Evolutionary conservation across 2,113 vertebrate species (phyloP).

Genomic region (Cavia aperea): DNA sequence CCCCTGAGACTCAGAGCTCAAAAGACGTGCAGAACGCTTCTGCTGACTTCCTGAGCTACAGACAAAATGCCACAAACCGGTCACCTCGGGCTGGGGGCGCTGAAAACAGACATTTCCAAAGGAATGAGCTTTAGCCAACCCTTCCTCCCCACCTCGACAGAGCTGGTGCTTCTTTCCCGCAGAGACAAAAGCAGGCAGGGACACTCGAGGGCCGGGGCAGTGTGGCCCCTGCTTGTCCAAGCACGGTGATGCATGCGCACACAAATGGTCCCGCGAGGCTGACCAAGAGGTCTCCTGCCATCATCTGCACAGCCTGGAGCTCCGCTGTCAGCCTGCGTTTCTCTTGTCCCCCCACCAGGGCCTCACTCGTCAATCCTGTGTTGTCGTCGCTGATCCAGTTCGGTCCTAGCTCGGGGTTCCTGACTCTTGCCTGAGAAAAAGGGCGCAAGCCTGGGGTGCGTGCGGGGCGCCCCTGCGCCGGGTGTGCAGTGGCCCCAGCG

Average conservation of each 20-base stretch:
- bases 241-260: background rate
- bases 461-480: slow-evolving; percentile 47
- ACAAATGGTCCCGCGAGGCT: accelerated
- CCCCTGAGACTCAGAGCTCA: background rate
- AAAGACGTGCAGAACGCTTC: background rate
- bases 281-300: background rate
- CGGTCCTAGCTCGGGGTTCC: slow-evolving; percentile 22
- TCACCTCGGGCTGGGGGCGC: background rate
- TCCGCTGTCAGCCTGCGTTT: background rate
- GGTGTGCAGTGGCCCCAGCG: slow-evolving; percentile 6
- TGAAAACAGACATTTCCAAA: background rate
- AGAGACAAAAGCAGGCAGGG: background rate
- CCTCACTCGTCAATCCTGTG: background rate
- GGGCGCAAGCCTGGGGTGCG: slow-evolving; percentile 55
- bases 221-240: background rate
- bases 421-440: slow-evolving; percentile 62
- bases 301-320: background rate
- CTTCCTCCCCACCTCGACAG: background rate
- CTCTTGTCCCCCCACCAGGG: background rate
- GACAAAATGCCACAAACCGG: background rate
- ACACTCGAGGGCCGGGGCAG: background rate
- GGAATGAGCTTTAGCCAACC: background rate
- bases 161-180: background rate
- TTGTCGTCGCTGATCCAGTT: background rate
- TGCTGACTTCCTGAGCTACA: background rate